phyloP scores from a whole-genome alignment of 2,888 invertebrate species.

The Diloba caeruleocephala region DNA sequence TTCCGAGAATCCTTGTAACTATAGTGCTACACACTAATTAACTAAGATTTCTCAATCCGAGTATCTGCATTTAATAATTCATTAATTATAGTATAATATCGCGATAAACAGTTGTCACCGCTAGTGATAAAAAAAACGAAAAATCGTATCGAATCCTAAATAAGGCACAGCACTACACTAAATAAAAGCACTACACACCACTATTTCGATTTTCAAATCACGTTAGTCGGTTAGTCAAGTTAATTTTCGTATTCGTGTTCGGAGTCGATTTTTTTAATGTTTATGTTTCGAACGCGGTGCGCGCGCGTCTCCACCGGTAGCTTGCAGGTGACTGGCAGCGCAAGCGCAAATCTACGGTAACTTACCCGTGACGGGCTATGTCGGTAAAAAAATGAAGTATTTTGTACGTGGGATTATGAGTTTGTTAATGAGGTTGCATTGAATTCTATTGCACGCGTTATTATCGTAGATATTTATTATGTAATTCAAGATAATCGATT shows the following conservation, averaged over 20 bases:
- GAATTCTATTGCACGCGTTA: constrained; percentile 26
- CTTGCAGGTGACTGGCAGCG: constrained; percentile 85
- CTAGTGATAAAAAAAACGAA: constrained; percentile 65
- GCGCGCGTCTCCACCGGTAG: constrained; percentile 78
- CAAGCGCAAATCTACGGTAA: constrained; percentile 64
- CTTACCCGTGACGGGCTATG: constrained; percentile 74
- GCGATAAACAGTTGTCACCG: constrained; percentile 71
- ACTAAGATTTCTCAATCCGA: constrained; percentile 39
- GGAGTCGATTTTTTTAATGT: constrained; percentile 59
- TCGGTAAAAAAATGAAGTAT: constrained; percentile 63
- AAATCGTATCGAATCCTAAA: constrained; percentile 75
- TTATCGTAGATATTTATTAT: constrained; percentile 31
- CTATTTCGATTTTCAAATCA: constrained; percentile 66
- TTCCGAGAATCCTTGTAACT: constrained; percentile 34
- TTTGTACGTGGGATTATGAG: constrained; percentile 73
- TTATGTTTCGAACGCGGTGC: constrained; percentile 63
- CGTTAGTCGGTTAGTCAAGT: constrained; percentile 73
- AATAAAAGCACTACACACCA: constrained; percentile 68
- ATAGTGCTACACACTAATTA: constrained; percentile 35
- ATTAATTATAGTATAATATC: constrained; percentile 57
- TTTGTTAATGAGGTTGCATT: constrained; percentile 48
- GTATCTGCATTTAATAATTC: constrained; percentile 52
- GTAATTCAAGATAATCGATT: constrained; percentile 32
- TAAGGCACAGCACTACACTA: constrained; percentile 66
- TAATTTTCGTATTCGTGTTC: constrained; percentile 72